Base-by-base conservation (phyloP, 2,888 invertebrate species). In the Spatulosminthurus flaviceps region DNA sequence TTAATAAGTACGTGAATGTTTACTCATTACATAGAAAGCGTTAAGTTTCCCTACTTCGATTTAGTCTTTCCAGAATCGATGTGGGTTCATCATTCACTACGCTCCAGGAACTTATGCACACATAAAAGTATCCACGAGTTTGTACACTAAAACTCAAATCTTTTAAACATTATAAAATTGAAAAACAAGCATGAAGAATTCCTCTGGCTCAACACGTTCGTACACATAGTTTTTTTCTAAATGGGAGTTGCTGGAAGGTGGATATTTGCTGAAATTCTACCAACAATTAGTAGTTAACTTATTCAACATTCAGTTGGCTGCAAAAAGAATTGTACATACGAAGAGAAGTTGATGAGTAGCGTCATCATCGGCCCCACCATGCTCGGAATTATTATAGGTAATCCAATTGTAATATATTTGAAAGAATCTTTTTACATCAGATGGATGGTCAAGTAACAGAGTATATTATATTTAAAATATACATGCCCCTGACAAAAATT, bases 301-400 rank as follows among this genome's bases (percentile, higher is more conserved):
- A 51, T 19, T 51, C n/a, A 1, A 9, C 51, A 51, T 34, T 34
- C 51, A 13, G 5, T 51, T 51, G 51, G 9, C 51, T 11, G n/a
- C 19, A n/a, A 4, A 51, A 51, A 51, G 51, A 19, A 34, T 51
- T 51, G 9, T 51, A n/a, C n/a, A n/a, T n/a, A 16, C 16, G 51
- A 51, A n/a, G 51, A 51, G 9, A 51, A 51, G 41, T 51, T 51
- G 51, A 51, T 51, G 51, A 13, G 4, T 51, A n/a, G 51, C 16
- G 34, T 34, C 34, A 51, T 51, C 16, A 51, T 16, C 51, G 51
- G n/a, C 51, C 9, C 5, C 51, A 51, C 51, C 51, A 51, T 51
- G 51, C 51, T 51, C 51, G 51, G 51, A 51, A 51, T 51, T 51
- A 51, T 51, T 51, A 4, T 51, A 51, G 51, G 51, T 51, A 51